phyloP scores from a whole-genome alignment of 2,113 vertebrate species.

The Pholis gunnellus region DNA sequence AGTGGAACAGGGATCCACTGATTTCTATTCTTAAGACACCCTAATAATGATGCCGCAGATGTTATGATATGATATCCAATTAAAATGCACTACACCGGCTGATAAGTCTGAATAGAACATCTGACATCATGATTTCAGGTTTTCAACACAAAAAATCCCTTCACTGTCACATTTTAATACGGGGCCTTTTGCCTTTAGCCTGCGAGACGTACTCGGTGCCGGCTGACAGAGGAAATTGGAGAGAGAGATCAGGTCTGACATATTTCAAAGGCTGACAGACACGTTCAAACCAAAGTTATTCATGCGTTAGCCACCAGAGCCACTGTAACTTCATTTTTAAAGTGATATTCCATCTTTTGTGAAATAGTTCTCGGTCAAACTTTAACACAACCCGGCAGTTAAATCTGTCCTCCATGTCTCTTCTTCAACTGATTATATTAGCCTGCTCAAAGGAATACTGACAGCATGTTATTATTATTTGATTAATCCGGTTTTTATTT shows the following conservation, averaged over 20 bases:
- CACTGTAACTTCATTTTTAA: conserved; percentile 21
- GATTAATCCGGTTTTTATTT: not conserved
- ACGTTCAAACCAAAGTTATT: conserved; percentile 31
- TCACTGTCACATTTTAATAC: conserved; percentile 39
- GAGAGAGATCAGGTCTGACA: conserved; percentile 50
- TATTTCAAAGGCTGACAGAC: conserved; percentile 42
- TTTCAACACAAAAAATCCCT: conserved; percentile 36
- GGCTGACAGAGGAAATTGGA: conserved; percentile 44
- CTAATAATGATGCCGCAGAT: conserved; percentile 56
- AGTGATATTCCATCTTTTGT: conserved; percentile 44
- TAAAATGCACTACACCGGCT: conserved; percentile 44
- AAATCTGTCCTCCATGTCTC: not conserved
- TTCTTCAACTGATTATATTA: not conserved
- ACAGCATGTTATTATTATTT: not conserved
- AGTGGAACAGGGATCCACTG: conserved; percentile 66
- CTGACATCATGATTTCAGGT: conserved; percentile 45
- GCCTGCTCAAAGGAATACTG: not conserved
- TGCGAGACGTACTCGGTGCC: not conserved
- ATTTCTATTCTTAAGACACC: conserved; percentile 52
- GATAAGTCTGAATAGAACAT: conserved; percentile 28
- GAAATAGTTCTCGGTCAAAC: not conserved
- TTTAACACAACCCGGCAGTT: not conserved
- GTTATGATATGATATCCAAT: conserved; percentile 65
- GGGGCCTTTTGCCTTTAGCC: conserved; percentile 14
- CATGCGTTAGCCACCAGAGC: conserved; percentile 29